Evolutionary conservation across 1,140 invertebrate genomes (phyloP), one percentile per base, ranked within the genome.

Genomic region (Drosophila bifasciata): DNA sequence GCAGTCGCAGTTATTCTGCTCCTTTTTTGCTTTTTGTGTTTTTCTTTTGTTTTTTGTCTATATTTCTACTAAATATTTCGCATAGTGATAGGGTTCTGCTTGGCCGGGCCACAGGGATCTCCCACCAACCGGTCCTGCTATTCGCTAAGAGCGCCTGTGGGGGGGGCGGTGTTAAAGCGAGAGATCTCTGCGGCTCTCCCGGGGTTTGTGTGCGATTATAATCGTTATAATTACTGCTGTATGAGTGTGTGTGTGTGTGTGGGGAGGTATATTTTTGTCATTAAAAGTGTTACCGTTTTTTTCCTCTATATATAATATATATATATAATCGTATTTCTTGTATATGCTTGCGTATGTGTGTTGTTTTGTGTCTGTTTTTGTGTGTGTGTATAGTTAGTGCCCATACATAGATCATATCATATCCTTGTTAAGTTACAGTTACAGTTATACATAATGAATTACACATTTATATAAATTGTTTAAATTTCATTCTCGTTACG

Each of bases 391-490:
- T 63, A 40, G 44, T 79, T 59, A 76, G 58, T 89, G 57, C 75
- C 32, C 76, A 68, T 75, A 75, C 71, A 74, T 76, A 68, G 68
- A 36, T 44, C 58, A 60, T 79, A 78, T 83, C 86, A 75, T 83
- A 84, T 81, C 61, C 70, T 46, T 75, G 58, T 88, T 81, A 79
- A 79, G 79, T 81, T 86, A 85, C 76, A 25, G 23, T 25, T 36
- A 36, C 32, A 77, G 64, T 88, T 86, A 81, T 86, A 81, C 73
- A 81, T 77, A 77, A 81, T 70, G 77, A 81, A 76, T 76, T 76
- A 76, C 72, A 76, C 72, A 74, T 73, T 74, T 74, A 73, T 74
- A 74, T 74, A 64, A 73, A 57, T 74, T 50, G 36, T 55, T 75
- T 41, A 75, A 46, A 49, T 67, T 72, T 76, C 45, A 50, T 68